A percentile compares a stretch with the other conserved stretches of the same genome.
Evolutionary conservation across 2,797 vertebrate genomes (phyloP).

Genomic region (Sphenodon punctatus): DNA sequence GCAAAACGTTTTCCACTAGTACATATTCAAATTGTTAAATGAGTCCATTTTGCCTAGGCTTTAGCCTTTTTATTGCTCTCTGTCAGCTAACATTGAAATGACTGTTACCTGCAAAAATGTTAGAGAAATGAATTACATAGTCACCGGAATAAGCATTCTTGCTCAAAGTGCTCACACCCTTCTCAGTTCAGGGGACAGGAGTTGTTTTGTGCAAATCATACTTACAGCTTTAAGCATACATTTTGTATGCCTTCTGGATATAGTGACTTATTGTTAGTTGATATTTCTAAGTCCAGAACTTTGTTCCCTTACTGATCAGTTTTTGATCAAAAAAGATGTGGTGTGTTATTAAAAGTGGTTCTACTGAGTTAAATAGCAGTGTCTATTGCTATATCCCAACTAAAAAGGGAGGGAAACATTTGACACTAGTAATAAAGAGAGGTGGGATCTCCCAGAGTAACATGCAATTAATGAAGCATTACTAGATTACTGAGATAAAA

Average conservation of each 20-base stretch:
- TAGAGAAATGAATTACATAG: not conserved
- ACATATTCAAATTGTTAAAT: not conserved
- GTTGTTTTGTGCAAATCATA: not conserved
- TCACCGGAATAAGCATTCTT: not conserved
- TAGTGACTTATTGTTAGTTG: not conserved
- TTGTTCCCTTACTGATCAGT: accelerated
- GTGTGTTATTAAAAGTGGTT: not conserved
- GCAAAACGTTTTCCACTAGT: not conserved
- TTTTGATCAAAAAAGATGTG: accelerated
- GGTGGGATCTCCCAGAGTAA: too few relatives aligned
- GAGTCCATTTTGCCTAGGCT: not conserved
- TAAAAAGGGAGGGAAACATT: not conserved
- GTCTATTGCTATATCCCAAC: too few relatives aligned
- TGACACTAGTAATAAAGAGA: not conserved
- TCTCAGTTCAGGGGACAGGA: not conserved
- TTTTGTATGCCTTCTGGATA: accelerated
- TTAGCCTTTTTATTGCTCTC: not conserved
- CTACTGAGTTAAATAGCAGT: not conserved
- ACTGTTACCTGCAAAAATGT: not conserved
- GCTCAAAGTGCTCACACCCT: not conserved
- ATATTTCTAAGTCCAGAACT: not conserved
- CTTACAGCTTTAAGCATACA: not conserved
- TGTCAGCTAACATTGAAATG: constrained; percentile 10
- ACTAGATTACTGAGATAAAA: not conserved
- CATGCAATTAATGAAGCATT: not conserved